These are phyloP conservation scores for Saccostrea echinata DNA, from an alignment of 1,140 invertebrate genomes.

Conservation along the genomic window DNA sequence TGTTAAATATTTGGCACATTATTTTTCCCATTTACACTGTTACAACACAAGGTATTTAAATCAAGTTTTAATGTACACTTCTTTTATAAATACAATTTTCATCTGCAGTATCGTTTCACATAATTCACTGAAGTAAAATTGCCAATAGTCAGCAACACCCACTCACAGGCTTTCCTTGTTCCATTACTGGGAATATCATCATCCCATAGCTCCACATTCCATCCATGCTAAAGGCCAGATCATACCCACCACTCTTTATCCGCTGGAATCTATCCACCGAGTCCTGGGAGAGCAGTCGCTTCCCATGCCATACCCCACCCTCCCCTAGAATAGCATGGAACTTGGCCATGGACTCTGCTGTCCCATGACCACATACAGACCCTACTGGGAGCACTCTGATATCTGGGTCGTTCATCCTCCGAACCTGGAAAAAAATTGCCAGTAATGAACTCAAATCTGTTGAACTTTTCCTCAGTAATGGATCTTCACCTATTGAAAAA, in stretches of 20 bases:
- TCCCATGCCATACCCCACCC: constrained; percentile 62
- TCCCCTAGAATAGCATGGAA: constrained; percentile 70
- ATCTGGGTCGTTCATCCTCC: constrained; percentile 67
- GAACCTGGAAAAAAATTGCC: constrained; percentile 46
- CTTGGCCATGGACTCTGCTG: constrained; percentile 68
- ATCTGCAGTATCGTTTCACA: too few relatives aligned
- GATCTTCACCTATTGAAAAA: too few relatives aligned
- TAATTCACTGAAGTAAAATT: too few relatives aligned
- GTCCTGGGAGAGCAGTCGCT: constrained; percentile 60
- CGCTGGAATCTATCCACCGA: constrained; percentile 60
- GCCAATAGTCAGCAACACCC: too few relatives aligned
- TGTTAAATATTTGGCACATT: too few relatives aligned
- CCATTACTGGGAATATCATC: constrained; percentile 64
- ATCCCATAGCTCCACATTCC: constrained; percentile 65
- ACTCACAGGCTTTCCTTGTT: constrained; percentile 59
- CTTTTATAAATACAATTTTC: too few relatives aligned
- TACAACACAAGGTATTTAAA: too few relatives aligned
- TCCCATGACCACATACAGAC: constrained; percentile 67
- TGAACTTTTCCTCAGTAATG: too few relatives aligned
- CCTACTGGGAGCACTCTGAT: constrained; percentile 62
- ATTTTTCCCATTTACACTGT: too few relatives aligned
- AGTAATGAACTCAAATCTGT: too few relatives aligned
- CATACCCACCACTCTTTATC: constrained; percentile 57
- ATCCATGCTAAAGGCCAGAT: constrained; percentile 60
- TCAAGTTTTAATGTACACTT: too few relatives aligned